Conservation (phyloP, 2,797 vertebrate species). For the Cygnus olor region DNA sequence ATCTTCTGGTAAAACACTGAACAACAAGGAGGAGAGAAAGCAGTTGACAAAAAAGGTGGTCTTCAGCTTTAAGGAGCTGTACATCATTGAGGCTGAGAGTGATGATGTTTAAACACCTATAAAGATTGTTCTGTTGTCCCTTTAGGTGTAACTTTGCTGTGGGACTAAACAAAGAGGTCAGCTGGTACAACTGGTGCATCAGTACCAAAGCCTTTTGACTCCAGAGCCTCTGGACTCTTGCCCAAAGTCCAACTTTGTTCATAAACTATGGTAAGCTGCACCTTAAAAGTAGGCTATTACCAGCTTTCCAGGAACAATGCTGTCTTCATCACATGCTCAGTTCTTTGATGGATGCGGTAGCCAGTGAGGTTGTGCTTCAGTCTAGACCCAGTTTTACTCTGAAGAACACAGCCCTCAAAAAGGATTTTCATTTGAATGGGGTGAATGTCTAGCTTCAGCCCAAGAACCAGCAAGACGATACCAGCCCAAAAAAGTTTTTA, state of each 20-base stretch:
- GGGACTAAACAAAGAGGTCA: neutral
- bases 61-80: neutral
- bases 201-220: neutral
- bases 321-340: neutral
- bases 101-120: neutral
- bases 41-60: neutral
- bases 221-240: neutral
- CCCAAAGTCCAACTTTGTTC: neutral
- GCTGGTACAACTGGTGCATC: neutral
- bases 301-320: neutral
- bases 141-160: neutral
- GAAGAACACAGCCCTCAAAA: neutral
- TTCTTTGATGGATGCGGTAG: neutral
- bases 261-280: neutral
- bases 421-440: neutral
- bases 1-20: constrained; percentile 38
- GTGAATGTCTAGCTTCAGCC: neutral
- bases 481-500: neutral
- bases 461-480: neutral
- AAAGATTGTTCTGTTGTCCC: neutral
- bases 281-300: neutral
- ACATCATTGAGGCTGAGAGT: neutral
- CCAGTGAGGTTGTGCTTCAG: neutral
- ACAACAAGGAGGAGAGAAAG: neutral
- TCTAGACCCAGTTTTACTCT: neutral